These are phyloP conservation scores for Tubulanus polymorphus DNA, from an alignment of 2,888 invertebrate species.

Conservation along the genomic window DNA sequence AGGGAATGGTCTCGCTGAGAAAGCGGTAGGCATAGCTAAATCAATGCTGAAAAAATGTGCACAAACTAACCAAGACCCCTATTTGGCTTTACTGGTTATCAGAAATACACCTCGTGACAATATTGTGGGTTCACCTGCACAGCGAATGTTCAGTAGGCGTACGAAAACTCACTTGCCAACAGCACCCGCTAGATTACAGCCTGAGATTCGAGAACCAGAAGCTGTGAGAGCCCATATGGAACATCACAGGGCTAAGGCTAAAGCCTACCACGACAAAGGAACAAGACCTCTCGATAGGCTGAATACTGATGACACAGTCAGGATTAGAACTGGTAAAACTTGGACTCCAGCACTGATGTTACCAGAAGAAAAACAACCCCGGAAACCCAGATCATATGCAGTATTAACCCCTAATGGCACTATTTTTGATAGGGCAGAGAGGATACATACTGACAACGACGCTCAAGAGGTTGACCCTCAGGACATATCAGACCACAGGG, in stretches of 20 bases:
- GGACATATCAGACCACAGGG: too few relatives aligned
- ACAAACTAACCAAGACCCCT: background rate
- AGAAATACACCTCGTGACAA: slow-evolving; percentile 9
- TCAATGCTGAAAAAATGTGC: background rate
- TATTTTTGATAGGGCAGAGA: too few relatives aligned
- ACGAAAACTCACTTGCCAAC: slow-evolving; percentile 5
- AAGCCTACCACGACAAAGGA: background rate
- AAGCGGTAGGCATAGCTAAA: background rate
- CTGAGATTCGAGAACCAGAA: background rate
- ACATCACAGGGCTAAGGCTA: background rate
- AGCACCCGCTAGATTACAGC: background rate
- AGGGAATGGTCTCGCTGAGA: background rate
- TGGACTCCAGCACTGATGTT: slow-evolving; percentile 1
- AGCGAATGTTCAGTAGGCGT: slow-evolving; percentile 2
- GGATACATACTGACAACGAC: too few relatives aligned
- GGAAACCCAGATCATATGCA: background rate
- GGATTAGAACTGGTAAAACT: background rate
- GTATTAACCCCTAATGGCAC: background rate
- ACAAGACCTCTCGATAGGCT: background rate
- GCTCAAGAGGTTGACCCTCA: background rate
- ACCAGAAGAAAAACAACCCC: background rate
- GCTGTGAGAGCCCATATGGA: background rate
- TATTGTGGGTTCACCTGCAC: slow-evolving; percentile 11
- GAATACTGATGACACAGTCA: background rate
- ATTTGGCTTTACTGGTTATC: background rate